These are phyloP conservation scores for Anolis apletophallus DNA, from an alignment of 2,797 vertebrate species.

Conservation along the genomic window DNA sequence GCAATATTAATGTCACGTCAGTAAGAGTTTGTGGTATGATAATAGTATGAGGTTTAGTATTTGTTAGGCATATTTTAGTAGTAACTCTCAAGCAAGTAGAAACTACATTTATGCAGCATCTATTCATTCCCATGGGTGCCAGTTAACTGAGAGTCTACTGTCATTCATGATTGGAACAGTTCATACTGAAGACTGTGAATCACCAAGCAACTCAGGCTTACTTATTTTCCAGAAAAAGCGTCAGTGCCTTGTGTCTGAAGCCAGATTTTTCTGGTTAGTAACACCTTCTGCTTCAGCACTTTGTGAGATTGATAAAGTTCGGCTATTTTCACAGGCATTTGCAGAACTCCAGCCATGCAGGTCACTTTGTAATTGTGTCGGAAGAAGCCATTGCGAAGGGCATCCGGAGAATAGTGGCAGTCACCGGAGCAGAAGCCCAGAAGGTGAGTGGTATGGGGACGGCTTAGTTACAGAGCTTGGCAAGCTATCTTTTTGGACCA, in stretches of 20 bases:
- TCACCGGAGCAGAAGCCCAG: slow-evolving; percentile 93
- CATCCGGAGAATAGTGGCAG: slow-evolving; percentile 94
- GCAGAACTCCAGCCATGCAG: slow-evolving; percentile 90
- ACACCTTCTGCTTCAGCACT: not conserved
- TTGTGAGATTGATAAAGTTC: not conserved
- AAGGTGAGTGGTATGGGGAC: slow-evolving; percentile 82
- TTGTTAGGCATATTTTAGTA: too few relatives aligned
- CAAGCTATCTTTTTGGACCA: not conserved
- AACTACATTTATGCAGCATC: too few relatives aligned
- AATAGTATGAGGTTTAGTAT: too few relatives aligned
- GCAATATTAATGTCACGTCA: too few relatives aligned
- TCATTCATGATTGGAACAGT: too few relatives aligned
- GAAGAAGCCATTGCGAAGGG: slow-evolving; percentile 99
- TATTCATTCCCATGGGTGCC: too few relatives aligned
- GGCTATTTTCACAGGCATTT: slow-evolving; percentile 84
- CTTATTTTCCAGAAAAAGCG: not conserved
- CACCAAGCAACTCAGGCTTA: not conserved
- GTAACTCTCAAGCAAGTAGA: too few relatives aligned
- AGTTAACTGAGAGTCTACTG: too few relatives aligned
- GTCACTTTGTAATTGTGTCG: slow-evolving; percentile 92
- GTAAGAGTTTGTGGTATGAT: too few relatives aligned
- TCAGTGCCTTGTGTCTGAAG: not conserved
- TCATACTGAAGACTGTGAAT: not conserved
- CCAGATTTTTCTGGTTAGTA: not conserved
- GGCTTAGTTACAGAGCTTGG: not conserved